Conservation (phyloP, 2,113 vertebrate species). For the Notothenia coriiceps region DNA sequence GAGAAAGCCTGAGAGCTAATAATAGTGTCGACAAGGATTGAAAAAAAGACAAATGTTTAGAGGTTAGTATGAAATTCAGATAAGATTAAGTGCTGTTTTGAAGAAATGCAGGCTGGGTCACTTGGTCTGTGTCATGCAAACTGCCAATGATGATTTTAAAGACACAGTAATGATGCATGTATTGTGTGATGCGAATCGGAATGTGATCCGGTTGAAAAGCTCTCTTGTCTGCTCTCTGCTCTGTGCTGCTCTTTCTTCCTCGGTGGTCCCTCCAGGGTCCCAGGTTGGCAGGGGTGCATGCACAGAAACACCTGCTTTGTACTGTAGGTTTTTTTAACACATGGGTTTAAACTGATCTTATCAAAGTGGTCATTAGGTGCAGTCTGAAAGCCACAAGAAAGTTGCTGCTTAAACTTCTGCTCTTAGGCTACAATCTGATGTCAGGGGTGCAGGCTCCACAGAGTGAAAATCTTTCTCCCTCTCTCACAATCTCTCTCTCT, state of each 20-base stretch:
- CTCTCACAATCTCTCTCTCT: neutral
- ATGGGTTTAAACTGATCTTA: constrained; percentile 41
- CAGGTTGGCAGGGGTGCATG: constrained; percentile 9
- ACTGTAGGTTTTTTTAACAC: constrained; percentile 28
- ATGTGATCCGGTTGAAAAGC: constrained; percentile 61
- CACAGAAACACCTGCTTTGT: constrained; percentile 13
- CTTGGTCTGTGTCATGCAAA: constrained; percentile 22
- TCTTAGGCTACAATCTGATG: constrained; percentile 52
- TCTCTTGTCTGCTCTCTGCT: constrained; percentile 51
- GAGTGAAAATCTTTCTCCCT: no score
- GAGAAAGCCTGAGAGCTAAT: constrained; percentile 44
- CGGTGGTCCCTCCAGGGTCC: constrained; percentile 72
- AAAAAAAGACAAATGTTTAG: neutral
- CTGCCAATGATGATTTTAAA: constrained; percentile 48
- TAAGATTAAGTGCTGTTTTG: constrained; percentile 31
- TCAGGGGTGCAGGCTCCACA: constrained; percentile 16
- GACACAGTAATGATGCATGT: constrained; percentile 43
- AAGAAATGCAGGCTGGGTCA: neutral
- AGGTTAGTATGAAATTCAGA: constrained; percentile 19
- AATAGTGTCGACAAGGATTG: constrained; percentile 14
- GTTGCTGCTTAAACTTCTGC: constrained; percentile 32
- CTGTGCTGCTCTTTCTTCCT: constrained; percentile 54
- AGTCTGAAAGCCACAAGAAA: constrained; percentile 34
- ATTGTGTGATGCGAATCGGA: constrained; percentile 28
- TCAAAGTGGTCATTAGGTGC: constrained; percentile 20